These are phyloP conservation scores for Archocentrus centrarchus DNA, from an alignment of 2,113 vertebrate genomes.

Conservation along the genomic window DNA sequence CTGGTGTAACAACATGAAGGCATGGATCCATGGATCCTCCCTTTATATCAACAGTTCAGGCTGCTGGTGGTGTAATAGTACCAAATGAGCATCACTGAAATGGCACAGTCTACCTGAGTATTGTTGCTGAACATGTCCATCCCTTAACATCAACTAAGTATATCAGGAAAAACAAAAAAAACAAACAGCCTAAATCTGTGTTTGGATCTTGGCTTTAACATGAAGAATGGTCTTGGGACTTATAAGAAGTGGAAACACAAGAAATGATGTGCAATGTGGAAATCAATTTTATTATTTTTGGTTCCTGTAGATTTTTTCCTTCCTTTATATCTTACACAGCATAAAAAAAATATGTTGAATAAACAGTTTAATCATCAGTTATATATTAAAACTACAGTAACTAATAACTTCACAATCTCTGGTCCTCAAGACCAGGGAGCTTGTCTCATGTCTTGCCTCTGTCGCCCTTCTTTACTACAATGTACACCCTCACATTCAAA, in stretches of 20 bases:
- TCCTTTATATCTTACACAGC: background rate
- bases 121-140: no score
- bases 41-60: no score
- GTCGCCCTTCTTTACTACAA: slow-evolving; percentile 9
- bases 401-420: background rate
- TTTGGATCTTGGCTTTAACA: background rate
- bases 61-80: no score
- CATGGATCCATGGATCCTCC: no score
- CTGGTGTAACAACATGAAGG: no score
- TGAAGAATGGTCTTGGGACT: background rate
- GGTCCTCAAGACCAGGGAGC: background rate
- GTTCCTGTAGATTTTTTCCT: background rate
- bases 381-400: background rate
- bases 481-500: slow-evolving; percentile 41
- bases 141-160: no score
- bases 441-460: slow-evolving; percentile 3
- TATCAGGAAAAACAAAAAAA: no score
- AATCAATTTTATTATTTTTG: background rate
- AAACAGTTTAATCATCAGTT: background rate
- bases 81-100: no score
- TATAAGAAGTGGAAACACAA: background rate
- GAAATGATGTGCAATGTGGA: background rate
- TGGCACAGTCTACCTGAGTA: no score
- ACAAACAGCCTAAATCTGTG: background rate
- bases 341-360: background rate